Percentiles rank a stretch among this genome's conserved stretches.
phyloP scores from a whole-genome alignment of 1,140 invertebrate genomes.

The Macrobrachium rosenbergii region DNA sequence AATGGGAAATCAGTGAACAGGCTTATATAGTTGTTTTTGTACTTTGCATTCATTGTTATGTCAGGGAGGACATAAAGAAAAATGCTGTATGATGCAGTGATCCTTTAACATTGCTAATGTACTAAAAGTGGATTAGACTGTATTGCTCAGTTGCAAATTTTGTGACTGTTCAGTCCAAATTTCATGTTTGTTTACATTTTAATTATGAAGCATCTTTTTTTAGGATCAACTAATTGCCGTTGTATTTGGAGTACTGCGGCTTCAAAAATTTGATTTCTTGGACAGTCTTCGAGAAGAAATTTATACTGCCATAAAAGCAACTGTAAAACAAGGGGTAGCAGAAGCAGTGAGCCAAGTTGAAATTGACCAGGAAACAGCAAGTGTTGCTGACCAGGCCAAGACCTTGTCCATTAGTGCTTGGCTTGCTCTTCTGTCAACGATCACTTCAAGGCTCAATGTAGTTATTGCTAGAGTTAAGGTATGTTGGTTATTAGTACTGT shows the following conservation, averaged over 20 bases:
- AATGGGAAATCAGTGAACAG: no score
- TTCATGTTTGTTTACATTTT: no score
- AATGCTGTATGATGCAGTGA: no score
- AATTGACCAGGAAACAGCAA: conserved; percentile 46
- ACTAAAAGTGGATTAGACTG: not conserved
- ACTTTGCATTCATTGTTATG: no score
- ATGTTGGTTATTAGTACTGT: not conserved
- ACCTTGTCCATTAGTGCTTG: conserved; percentile 41
- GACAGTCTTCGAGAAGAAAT: conserved; percentile 85
- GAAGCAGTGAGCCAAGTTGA: conserved; percentile 41
- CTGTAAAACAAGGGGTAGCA: conserved; percentile 83
- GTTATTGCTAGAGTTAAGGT: conserved; percentile 58
- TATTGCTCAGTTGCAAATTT: not conserved
- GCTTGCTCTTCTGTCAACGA: conserved; percentile 39
- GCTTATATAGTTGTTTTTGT: no score
- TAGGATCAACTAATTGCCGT: conserved; percentile 90
- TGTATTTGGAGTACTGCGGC: conserved; percentile 87
- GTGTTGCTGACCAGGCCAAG: conserved; percentile 53
- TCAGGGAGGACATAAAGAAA: no score
- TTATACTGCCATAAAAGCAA: conserved; percentile 87
- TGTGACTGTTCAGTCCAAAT: not conserved
- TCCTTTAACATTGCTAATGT: no score
- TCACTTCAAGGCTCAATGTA: conserved; percentile 46
- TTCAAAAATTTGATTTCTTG: conserved; percentile 89
- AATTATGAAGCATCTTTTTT: conserved; percentile 63